These are phyloP conservation scores for Sympetrum striolatum DNA, from an alignment of 2,888 invertebrate species.

Conservation along the genomic window DNA sequence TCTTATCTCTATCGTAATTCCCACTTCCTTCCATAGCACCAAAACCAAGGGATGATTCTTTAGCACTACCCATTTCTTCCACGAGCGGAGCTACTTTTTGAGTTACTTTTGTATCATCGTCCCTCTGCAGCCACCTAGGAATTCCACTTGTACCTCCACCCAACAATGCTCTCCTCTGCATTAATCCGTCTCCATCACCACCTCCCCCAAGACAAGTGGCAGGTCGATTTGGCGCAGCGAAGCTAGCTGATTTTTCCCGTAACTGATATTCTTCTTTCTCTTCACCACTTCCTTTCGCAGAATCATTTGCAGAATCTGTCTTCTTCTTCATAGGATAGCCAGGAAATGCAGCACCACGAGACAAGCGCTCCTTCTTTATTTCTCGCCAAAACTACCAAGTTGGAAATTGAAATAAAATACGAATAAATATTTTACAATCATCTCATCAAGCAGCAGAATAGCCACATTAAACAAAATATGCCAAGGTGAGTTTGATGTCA, in stretches of 20 bases:
- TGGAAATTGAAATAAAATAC: conserved; percentile 46
- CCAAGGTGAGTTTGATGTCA: too few relatives aligned
- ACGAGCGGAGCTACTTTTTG: conserved; percentile 41
- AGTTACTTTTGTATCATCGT: conserved; percentile 49
- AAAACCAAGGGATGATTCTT: not conserved
- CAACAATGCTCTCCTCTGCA: not conserved
- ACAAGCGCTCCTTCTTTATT: conserved; percentile 64
- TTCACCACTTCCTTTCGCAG: not conserved
- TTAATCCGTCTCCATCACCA: not conserved
- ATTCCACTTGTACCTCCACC: conserved; percentile 53
- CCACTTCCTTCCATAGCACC: not conserved
- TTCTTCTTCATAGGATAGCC: conserved; percentile 44
- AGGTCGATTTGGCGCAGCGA: not conserved
- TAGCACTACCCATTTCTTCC: not conserved
- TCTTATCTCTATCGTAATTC: not conserved
- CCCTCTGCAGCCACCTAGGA: conserved; percentile 20
- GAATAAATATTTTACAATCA: not conserved
- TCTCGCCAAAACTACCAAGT: conserved; percentile 74
- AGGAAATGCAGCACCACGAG: not conserved
- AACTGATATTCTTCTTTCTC: not conserved
- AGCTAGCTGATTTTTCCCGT: not conserved
- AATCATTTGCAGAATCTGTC: conserved; percentile 49
- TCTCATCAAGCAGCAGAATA: too few relatives aligned
- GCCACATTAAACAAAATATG: too few relatives aligned
- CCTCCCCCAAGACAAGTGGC: not conserved